These are phyloP conservation scores for Dendrophyllia cribrosa DNA, from an alignment of 64 coral and sea anemone species.

Conservation along the genomic window DNA sequence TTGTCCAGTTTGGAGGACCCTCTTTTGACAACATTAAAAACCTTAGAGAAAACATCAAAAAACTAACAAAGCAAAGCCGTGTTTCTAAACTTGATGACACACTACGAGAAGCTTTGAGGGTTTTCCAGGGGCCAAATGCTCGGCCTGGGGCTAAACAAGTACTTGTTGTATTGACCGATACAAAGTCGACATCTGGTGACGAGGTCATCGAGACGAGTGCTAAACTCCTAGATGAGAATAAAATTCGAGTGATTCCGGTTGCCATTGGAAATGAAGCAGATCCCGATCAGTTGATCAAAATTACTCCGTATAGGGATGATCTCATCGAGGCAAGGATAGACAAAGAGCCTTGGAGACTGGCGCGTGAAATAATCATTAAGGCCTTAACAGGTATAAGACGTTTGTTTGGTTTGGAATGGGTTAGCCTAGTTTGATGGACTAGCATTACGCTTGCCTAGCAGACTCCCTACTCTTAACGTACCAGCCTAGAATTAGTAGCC, in stretches of 20 bases:
- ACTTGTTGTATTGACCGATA: slow-evolving; percentile 81
- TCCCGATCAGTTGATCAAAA: slow-evolving; percentile 36
- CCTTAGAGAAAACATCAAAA: slow-evolving; percentile 49
- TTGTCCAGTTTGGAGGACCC: slow-evolving; percentile 31
- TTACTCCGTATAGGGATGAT: slow-evolving; percentile 65
- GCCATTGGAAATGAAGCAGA: slow-evolving; percentile 74
- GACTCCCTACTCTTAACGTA: neutral
- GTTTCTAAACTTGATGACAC: slow-evolving; percentile 74
- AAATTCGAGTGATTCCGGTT: slow-evolving; percentile 67
- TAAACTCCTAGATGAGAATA: slow-evolving; percentile 60
- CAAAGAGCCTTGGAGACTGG: slow-evolving; percentile 66
- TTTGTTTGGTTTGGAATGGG: neutral
- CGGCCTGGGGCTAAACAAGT: slow-evolving; percentile 79
- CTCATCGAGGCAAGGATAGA: slow-evolving; percentile 52
- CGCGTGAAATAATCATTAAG: slow-evolving; percentile 62
- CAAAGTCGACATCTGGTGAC: slow-evolving; percentile 56
- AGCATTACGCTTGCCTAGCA: neutral
- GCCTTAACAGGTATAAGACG: slow-evolving; percentile 52
- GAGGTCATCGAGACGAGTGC: slow-evolving; percentile 28
- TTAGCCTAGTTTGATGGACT: no score
- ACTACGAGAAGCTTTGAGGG: slow-evolving; percentile 64
- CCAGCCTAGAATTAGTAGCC: no score
- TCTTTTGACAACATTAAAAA: slow-evolving; percentile 38
- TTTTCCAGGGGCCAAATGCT: slow-evolving; percentile 54
- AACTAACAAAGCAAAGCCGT: slow-evolving; percentile 41